Evolutionary conservation across 23 tunicate species (phyloP).

Genomic region (Halocynthia aurantium): DNA sequence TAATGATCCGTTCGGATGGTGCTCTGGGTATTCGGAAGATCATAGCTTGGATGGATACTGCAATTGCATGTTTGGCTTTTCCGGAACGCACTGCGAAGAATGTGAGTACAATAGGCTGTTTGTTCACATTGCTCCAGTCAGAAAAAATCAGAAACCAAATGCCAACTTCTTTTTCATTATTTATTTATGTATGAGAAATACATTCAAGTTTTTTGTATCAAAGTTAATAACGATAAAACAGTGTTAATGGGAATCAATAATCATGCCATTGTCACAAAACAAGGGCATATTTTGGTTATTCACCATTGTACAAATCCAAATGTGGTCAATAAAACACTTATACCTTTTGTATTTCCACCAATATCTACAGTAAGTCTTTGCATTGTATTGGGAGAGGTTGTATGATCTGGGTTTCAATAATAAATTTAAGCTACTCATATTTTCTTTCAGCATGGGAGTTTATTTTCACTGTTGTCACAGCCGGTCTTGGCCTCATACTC

Average conservation of each 20-base stretch:
- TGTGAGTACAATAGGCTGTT: neutral
- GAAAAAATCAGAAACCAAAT: no score
- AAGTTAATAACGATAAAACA: no score
- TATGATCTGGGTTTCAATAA: no score
- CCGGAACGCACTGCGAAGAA: slow-evolving; percentile 3
- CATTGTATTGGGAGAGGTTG: neutral
- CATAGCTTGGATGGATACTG: neutral
- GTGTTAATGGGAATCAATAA: no score
- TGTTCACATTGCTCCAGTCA: no score
- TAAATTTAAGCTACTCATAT: neutral
- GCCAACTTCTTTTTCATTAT: no score
- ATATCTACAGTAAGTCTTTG: neutral
- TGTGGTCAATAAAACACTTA: neutral
- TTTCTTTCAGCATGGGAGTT: slow-evolving; percentile 18
- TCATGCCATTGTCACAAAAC: no score
- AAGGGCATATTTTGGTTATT: no score
- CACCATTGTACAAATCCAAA: neutral
- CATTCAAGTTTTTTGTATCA: neutral
- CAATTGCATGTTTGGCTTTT: slow-evolving; percentile 21
- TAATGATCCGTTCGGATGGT: slow-evolving; percentile 18
- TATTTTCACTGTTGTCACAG: slow-evolving; percentile 2
- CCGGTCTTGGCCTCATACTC: slow-evolving; percentile 18
- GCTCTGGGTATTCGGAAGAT: neutral
- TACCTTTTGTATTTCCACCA: neutral
- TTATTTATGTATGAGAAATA: no score